phyloP scores from a whole-genome alignment of 2,888 invertebrate species.

The Hydroisotoma schaefferi region DNA sequence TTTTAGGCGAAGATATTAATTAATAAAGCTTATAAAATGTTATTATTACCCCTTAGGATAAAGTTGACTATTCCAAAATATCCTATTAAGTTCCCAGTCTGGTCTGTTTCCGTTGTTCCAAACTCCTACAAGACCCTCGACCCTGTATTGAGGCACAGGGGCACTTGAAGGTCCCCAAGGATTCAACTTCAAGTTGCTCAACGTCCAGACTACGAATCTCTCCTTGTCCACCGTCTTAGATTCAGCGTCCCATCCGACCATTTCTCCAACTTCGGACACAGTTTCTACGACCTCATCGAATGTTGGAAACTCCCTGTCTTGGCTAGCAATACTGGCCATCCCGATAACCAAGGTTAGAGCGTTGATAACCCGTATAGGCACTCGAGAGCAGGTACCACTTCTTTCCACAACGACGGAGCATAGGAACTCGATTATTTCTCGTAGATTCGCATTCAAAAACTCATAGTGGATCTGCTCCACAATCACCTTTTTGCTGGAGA shows the following conservation, averaged over 20 bases:
- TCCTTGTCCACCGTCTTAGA: constrained; percentile 23
- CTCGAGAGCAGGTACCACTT: neutral
- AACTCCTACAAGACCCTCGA: constrained; percentile 17
- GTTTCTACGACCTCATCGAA: constrained; percentile 18
- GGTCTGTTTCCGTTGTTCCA: constrained; percentile 14
- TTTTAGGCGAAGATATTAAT: neutral
- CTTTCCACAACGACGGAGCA: neutral
- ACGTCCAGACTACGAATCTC: constrained; percentile 24
- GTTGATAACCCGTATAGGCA: constrained; percentile 20
- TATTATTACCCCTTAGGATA: constrained; percentile 24
- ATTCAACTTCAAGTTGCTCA: constrained; percentile 24
- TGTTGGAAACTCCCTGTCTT: constrained; percentile 17
- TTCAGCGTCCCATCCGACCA: constrained; percentile 16
- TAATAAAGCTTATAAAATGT: no score
- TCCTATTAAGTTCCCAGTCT: constrained; percentile 15
- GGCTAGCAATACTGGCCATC: constrained; percentile 15
- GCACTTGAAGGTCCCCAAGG: constrained; percentile 38
- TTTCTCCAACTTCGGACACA: constrained; percentile 8
- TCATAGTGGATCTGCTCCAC: constrained; percentile 30
- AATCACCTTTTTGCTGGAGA: neutral
- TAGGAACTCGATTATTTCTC: constrained; percentile 27
- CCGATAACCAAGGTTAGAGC: constrained; percentile 29
- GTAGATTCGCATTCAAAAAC: constrained; percentile 25
- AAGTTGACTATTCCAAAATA: constrained; percentile 28
- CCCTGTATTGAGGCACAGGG: constrained; percentile 18